Conservation (phyloP, 2,888 invertebrate genomes). For the Cactoblastis cactorum region DNA sequence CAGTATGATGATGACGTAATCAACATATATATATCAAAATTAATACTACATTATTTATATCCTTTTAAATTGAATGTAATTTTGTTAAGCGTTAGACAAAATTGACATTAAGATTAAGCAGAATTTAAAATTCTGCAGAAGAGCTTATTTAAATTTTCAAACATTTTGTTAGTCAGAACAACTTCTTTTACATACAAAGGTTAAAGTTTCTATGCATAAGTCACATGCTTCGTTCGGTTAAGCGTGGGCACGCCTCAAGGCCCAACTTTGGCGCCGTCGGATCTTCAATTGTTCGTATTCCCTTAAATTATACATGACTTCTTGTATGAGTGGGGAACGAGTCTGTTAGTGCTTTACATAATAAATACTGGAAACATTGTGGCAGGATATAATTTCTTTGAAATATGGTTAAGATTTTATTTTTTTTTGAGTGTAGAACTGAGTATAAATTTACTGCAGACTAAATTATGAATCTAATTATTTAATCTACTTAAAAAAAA, state of each 20-base stretch:
- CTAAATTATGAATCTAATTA: no score
- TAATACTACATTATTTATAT: no score
- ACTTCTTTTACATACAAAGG: conserved; percentile 2
- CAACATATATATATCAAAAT: no score
- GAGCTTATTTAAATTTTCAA: not conserved
- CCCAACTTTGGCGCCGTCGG: not conserved
- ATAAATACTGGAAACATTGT: conserved; percentile 4
- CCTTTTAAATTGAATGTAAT: no score
- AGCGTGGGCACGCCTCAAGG: conserved; percentile 9
- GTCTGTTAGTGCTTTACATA: conserved; percentile 5
- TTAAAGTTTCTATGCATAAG: conserved; percentile 9
- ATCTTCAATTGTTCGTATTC: conserved; percentile 13
- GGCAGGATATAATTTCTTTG: not conserved
- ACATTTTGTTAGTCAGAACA: not conserved
- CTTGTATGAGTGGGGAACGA: conserved; percentile 8
- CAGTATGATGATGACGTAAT: no score
- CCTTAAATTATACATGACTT: conserved; percentile 11
- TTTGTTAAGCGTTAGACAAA: not conserved
- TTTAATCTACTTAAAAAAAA: no score
- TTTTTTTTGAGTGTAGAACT: not conserved
- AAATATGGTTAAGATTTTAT: not conserved
- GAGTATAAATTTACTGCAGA: no score
- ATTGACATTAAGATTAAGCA: no score
- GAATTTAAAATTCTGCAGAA: not conserved
- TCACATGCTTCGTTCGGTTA: conserved; percentile 3